A percentile compares a stretch with the other conserved stretches of the same genome.
Conservation (phyloP, 1,140 invertebrate species). For the Oryzaephilus surinamensis region DNA sequence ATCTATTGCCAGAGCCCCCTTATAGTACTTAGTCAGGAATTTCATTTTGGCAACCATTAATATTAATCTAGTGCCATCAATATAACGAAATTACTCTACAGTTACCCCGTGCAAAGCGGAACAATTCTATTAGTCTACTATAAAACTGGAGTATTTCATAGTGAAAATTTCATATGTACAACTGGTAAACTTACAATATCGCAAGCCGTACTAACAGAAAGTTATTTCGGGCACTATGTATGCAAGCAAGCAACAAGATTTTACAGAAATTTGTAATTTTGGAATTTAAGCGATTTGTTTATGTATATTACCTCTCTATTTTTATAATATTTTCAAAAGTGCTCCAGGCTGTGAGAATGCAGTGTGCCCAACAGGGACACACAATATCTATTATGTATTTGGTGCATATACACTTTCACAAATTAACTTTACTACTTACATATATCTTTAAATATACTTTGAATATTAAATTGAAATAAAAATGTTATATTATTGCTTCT, state of each 20-base stretch:
- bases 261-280: slow-evolving; percentile 12
- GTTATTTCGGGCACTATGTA: slow-evolving; percentile 14
- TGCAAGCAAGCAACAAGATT: slow-evolving; percentile 13
- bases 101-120: slow-evolving; percentile 9
- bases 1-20: no score
- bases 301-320: slow-evolving; percentile 8
- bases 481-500: no score
- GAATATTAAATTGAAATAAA: no score
- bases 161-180: neutral
- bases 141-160: no score
- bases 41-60: slow-evolving; percentile 31
- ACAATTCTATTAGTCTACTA: slow-evolving; percentile 3
- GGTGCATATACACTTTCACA: no score
- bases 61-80: slow-evolving; percentile 31
- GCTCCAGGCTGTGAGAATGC: no score
- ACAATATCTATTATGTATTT: no score
- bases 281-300: slow-evolving; percentile 9
- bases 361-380: no score
- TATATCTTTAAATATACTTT: no score
- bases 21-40: slow-evolving; percentile 26
- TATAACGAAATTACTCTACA: slow-evolving; percentile 26
- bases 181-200: slow-evolving; percentile 10
- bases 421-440: no score
- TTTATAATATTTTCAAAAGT: no score
- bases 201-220: slow-evolving; percentile 7